Percentiles rank a stretch among this genome's conserved stretches.
These are phyloP conservation scores for Salticus scenicus DNA, from an alignment of 2,888 invertebrate species.

Conservation along the genomic window DNA sequence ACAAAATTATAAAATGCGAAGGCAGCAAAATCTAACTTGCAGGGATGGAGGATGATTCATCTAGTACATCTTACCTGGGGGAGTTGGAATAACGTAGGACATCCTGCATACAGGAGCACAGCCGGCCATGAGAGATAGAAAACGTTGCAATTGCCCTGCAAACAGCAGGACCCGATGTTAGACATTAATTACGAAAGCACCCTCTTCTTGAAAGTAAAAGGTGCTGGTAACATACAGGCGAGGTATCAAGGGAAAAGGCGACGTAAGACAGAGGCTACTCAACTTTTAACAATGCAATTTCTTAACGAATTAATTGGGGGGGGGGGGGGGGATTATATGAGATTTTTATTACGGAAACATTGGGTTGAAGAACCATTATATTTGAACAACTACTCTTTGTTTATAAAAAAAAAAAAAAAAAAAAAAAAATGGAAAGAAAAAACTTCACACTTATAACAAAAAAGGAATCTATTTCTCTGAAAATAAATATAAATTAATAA, in stretches of 20 bases:
- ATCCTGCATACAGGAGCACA: constrained; percentile 69
- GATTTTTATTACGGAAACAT: no score
- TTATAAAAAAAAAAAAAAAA: no score
- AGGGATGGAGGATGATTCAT: not conserved
- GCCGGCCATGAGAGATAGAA: constrained; percentile 68
- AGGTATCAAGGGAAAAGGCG: not conserved
- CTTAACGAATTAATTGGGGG: no score
- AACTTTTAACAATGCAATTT: not conserved
- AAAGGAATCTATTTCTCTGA: no score
- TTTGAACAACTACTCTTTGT: no score
- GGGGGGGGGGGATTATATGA: not conserved
- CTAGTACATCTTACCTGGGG: constrained; percentile 51
- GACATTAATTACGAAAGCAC: constrained; percentile 27
- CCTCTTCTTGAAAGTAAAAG: constrained; percentile 1
- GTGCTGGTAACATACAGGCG: not conserved
- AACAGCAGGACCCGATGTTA: constrained; percentile 67
- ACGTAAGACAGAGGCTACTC: constrained; percentile 12
- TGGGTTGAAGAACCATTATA: no score
- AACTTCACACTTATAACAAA: no score
- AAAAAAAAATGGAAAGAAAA: no score
- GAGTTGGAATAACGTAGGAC: constrained; percentile 62
- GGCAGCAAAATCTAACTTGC: not conserved
- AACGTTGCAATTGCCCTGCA: constrained; percentile 67
- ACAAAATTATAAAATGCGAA: not conserved
- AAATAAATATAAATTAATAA: no score